Conservation (phyloP, 1,140 invertebrate genomes). For the Trachymyrmex cornetzi region DNA sequence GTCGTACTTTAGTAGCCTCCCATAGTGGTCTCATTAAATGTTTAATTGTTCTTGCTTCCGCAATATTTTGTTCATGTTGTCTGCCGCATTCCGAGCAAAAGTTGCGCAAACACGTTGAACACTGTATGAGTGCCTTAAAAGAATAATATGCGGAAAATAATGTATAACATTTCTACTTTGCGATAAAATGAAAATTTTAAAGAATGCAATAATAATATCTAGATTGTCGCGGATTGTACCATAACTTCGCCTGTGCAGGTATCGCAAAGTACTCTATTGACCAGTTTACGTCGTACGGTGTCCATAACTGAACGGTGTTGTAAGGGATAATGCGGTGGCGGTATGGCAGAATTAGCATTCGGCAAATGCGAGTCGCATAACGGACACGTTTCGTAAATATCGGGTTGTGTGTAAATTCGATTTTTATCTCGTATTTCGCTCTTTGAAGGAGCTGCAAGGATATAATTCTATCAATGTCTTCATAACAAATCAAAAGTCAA, state of each 20-base stretch:
- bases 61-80: conserved; percentile 80
- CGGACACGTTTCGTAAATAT: conserved; percentile 78
- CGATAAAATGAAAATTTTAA: conserved; percentile 13
- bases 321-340: conserved; percentile 83
- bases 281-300: conserved; percentile 78
- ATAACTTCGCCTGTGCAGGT: conserved; percentile 80
- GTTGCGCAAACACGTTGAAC: conserved; percentile 84
- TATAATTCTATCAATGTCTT: neutral
- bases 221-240: conserved; percentile 62
- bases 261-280: conserved; percentile 81
- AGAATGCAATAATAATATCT: conserved; percentile 24
- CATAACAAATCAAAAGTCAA: neutral
- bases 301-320: conserved; percentile 82
- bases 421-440: neutral
- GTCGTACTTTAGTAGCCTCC: conserved; percentile 82
- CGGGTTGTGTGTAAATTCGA: neutral
- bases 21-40: conserved; percentile 83
- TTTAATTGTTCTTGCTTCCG: conserved; percentile 61
- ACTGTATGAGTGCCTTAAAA: conserved; percentile 83
- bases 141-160: neutral
- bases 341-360: conserved; percentile 65
- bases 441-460: conserved; percentile 31
- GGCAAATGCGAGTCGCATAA: conserved; percentile 82
- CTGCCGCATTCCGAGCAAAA: conserved; percentile 84
- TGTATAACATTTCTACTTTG: conserved; percentile 1